phyloP scores from a whole-genome alignment of 2,113 vertebrate species.

The Myotis brandtii region DNA sequence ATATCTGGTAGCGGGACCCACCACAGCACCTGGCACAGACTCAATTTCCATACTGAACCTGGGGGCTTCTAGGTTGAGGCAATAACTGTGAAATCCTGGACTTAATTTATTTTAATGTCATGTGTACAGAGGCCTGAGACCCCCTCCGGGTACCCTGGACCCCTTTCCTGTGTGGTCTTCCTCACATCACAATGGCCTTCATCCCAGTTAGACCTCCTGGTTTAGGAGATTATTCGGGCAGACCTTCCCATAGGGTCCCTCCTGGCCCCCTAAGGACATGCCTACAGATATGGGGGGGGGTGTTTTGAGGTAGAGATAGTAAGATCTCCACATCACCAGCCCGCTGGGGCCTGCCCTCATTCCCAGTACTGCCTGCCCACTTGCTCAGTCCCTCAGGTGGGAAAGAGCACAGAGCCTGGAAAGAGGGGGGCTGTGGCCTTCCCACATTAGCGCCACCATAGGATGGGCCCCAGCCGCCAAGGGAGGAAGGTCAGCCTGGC shows the following conservation, averaged over 20 bases:
- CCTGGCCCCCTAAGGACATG: background rate
- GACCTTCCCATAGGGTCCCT: background rate
- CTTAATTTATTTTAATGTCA: background rate
- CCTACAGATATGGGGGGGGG: fast-evolving
- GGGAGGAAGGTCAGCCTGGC: no score
- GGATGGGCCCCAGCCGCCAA: background rate
- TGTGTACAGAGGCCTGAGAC: fast-evolving
- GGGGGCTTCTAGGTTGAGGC: background rate
- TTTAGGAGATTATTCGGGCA: background rate
- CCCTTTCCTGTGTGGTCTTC: background rate
- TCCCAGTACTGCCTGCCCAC: background rate
- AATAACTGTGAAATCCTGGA: background rate
- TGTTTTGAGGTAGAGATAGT: background rate
- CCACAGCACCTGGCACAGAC: background rate
- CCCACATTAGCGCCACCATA: fast-evolving
- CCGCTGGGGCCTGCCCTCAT: background rate
- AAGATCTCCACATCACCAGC: background rate
- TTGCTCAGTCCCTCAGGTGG: background rate
- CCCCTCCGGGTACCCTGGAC: background rate
- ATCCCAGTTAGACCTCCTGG: background rate
- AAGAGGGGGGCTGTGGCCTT: background rate
- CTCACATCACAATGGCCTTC: background rate
- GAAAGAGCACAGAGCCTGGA: background rate
- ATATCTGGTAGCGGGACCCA: background rate
- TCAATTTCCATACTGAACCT: background rate